These are phyloP conservation scores for Nibea coibor DNA, from an alignment of 2,113 vertebrate genomes.

Conservation along the genomic window DNA sequence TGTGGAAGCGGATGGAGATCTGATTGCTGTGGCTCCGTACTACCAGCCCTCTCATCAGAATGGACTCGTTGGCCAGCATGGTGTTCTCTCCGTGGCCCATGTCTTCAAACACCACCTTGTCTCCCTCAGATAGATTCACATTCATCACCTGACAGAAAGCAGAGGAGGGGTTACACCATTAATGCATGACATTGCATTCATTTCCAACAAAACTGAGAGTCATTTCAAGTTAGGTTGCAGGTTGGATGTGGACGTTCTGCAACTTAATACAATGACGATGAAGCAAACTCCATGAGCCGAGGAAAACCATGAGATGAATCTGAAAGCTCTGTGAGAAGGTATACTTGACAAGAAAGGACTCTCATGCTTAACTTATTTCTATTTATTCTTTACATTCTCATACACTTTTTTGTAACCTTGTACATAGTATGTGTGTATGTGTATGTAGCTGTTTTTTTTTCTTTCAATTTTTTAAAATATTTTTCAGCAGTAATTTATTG, in stretches of 20 bases:
- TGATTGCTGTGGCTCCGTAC: slow-evolving; percentile 93
- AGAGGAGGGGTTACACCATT: not conserved
- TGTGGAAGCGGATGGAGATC: slow-evolving; percentile 90
- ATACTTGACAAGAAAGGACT: no score
- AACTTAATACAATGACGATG: not conserved
- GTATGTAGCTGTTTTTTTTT: no score
- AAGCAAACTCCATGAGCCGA: not conserved
- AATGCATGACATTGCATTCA: no score
- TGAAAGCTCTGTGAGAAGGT: no score
- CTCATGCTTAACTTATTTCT: no score
- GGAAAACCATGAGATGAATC: no score
- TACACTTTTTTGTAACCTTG: not conserved
- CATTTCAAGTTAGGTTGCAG: no score
- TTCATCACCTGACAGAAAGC: slow-evolving; percentile 88
- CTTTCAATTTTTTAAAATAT: no score
- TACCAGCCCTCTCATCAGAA: slow-evolving; percentile 92
- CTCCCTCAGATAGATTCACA: slow-evolving; percentile 91
- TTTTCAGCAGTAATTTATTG: no score
- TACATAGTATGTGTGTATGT: no score
- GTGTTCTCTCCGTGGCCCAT: slow-evolving; percentile 84
- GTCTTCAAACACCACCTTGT: slow-evolving; percentile 89
- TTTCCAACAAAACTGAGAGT: no score
- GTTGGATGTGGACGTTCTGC: not conserved
- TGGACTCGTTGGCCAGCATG: slow-evolving; percentile 93
- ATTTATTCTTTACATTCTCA: not conserved